Base-by-base conservation (phyloP, 2,888 invertebrate species). In the Noctua janthe region DNA sequence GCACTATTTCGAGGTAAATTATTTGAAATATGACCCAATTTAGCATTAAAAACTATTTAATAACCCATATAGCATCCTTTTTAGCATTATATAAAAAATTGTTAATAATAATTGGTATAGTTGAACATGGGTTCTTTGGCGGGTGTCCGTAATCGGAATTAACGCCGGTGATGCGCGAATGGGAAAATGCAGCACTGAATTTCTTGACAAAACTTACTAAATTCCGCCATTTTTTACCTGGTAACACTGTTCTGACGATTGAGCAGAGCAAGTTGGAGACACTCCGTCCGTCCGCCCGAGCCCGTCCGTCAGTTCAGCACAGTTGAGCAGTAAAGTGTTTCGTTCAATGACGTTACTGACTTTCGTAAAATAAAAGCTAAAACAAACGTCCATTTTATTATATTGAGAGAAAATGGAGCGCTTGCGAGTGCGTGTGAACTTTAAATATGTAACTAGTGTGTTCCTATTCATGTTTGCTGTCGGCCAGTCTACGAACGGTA, bases 361-460 rank as follows among this genome's bases (percentile, higher is more conserved):
- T 54, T 86, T 81, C 80, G 74, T 87, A 70, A 83, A 83, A 70
- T 79, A 6, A 74, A 83, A 82, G 85, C 62, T 88, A 88, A 83
- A 84, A 74, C 87, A 84, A 80, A 86, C 85, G 83, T 88, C 82
- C 82, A 90, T 85, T 82, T 88, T 83, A 88, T 59, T 86, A 71
- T 69, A 82, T 89, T 88, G 81, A 87, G 84, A 83, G 87, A 92
- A 90, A 91, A 94, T 94, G 94, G 90, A 92, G 91, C 91, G 89
- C 80, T 87, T 90, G 70, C 85, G 88, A 90, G 89, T 92, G 90
- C 91, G 89, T 86, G 92, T 92, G 88, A 91, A 91, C 86, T 90
- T 89, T 78, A 92, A 90, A 89, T 85, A 87, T 78, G 67, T 91
- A 76, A 82, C 84, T 51, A 85, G 83, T 91, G 87, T 89, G 64